Evolutionary conservation across 30 jellyfish, hydroid and myxozoan species (phyloP).

Genomic region (Turritopsis dohrnii): DNA sequence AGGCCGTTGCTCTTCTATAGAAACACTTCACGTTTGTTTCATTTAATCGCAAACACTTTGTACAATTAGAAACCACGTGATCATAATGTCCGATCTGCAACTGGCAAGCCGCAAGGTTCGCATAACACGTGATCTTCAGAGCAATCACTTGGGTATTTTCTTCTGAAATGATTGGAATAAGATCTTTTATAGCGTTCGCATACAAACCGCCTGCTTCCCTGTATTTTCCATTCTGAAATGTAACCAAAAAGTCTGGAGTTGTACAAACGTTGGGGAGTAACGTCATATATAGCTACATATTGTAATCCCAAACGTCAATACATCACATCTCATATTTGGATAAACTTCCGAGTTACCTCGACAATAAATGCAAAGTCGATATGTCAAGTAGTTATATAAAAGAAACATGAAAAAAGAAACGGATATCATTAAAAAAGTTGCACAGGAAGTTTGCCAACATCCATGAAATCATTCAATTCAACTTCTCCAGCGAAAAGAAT

Average conservation of each 20-base stretch:
- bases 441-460: slow-evolving; percentile 39
- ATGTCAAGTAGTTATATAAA: no score
- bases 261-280: background rate
- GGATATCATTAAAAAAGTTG: background rate
- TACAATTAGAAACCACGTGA: slow-evolving; percentile 48
- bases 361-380: no score
- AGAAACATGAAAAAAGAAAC: no score
- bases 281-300: no score
- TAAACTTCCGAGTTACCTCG: no score
- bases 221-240: slow-evolving; percentile 42
- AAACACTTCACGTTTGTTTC: slow-evolving; percentile 37
- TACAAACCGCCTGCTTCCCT: slow-evolving; percentile 43
- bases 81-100: slow-evolving; percentile 48
- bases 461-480: slow-evolving; percentile 52
- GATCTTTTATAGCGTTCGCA: slow-evolving; percentile 44
- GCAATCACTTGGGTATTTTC: slow-evolving; percentile 3
- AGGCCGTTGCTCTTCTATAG: slow-evolving; percentile 60
- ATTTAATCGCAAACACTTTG: slow-evolving; percentile 50
- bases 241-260: background rate
- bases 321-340: no score
- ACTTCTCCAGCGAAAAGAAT: slow-evolving; percentile 49
- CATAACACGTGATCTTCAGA: slow-evolving; percentile 37
- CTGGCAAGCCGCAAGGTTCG: slow-evolving; percentile 82
- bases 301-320: no score
- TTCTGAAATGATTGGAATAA: slow-evolving; percentile 40